Evolutionary conservation across 2,888 invertebrate genomes (phyloP), one percentile per base, ranked within the genome.

Genomic region (Deladenus siricidicola): DNA sequence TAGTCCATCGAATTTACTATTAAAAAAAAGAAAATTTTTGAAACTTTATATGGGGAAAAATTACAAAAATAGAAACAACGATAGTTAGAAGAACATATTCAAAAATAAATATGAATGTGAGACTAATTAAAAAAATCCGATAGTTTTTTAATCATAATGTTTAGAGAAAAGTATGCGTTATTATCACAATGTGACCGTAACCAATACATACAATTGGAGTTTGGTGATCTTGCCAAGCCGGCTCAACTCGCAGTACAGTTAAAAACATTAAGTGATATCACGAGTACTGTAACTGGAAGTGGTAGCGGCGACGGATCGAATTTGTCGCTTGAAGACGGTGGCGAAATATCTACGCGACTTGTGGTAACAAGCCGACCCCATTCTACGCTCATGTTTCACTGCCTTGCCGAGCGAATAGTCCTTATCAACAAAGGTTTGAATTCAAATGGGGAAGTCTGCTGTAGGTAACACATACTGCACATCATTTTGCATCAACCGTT

Each of bases 151-250:
- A n/a, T 34, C 17, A 23, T 34, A 10, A 4, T 19, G 8, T 42
- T 14, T 21, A 59, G 58, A 19, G 19, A n/a, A 4, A 47, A 39
- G 39, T 64, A 50, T 47, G 43, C 44, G 3, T 30, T 65, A 2
- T 43, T 67, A 2, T 61, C 65, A 8, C 67, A 67, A 53, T 65
- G 49, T 23, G 39, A 58, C 39, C 63, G 69, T 45, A 44, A 49
- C 10, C 55, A 70, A n/a, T 69, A 61, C 29, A 45, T 67, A 3
- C 29, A 42, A 24, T 28, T 67, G 26, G 69, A 69, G 23, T 67
- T 62, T 39, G 62, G 61, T 1, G n/a, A 39, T n/a, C n/a, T 34
- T 14, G 39, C 8, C 39, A 14, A 34, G 8, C 8, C 39, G 39
- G 39, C 39, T 6, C 39, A 14, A 34, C 6, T 10, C 39, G 39